A percentile compares a stretch with the other conserved stretches of the same genome.
Conservation (phyloP, 2,113 vertebrate species). For the Antennarius striatus region DNA sequence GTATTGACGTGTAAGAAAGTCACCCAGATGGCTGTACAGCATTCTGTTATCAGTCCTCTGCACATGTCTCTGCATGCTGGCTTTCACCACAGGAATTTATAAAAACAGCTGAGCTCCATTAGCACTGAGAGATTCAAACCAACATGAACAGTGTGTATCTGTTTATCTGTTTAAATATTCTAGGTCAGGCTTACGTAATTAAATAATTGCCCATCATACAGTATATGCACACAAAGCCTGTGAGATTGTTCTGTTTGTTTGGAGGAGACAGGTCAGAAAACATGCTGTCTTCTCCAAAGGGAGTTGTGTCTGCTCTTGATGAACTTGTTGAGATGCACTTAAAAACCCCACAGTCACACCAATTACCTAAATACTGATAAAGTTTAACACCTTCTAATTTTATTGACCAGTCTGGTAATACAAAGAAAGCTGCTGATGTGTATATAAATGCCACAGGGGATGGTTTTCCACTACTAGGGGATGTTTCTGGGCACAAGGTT, state of each 20-base stretch:
- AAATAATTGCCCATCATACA: too few relatives aligned
- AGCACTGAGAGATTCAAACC: neutral
- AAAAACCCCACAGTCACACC: constrained; percentile 5
- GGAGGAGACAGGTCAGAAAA: constrained; percentile 7
- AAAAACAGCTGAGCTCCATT: constrained; percentile 22
- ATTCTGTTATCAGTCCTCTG: constrained; percentile 55
- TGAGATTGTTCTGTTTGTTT: constrained; percentile 13
- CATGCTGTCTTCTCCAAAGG: constrained; percentile 10
- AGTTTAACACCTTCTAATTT: constrained; percentile 31
- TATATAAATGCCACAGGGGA: neutral
- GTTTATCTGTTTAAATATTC: constrained; percentile 13
- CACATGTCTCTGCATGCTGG: constrained; percentile 52
- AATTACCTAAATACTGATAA: constrained; percentile 1
- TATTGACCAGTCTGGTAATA: neutral
- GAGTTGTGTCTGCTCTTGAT: constrained; percentile 8
- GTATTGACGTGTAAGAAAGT: constrained; percentile 24
- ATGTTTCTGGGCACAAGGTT: too few relatives aligned
- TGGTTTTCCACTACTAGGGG: too few relatives aligned
- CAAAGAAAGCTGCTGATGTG: constrained; percentile 1
- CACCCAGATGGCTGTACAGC: constrained; percentile 24
- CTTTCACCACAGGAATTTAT: constrained; percentile 44
- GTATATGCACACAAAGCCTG: neutral
- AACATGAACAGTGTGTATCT: constrained; percentile 15
- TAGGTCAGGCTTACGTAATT: neutral
- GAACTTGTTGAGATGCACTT: constrained; percentile 5